Evolutionary conservation across 2,797 vertebrate species (phyloP).

Genomic region (Sebastes itinus): DNA sequence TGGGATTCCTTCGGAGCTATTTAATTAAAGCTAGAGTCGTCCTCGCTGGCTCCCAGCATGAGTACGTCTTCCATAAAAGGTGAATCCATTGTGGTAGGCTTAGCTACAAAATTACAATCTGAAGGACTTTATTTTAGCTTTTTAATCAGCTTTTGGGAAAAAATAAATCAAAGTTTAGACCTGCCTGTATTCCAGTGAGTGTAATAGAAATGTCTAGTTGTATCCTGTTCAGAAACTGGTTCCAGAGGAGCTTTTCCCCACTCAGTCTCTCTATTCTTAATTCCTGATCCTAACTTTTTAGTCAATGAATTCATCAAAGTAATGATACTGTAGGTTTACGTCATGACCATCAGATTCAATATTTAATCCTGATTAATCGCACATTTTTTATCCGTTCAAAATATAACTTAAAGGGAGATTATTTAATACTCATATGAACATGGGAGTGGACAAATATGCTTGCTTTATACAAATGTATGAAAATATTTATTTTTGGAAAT

Average conservation of each 20-base stretch:
- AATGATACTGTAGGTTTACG: neutral
- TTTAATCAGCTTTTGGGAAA: no score
- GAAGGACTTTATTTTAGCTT: no score
- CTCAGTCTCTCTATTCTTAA: neutral
- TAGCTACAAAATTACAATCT: neutral
- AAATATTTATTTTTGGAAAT: no score
- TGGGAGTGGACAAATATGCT: no score
- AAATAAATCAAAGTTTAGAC: no score
- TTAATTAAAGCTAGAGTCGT: neutral
- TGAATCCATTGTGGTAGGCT: neutral
- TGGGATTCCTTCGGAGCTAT: neutral
- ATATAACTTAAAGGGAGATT: no score
- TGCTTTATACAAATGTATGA: no score
- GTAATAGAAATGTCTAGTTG: no score
- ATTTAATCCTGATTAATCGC: no score
- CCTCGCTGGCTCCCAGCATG: neutral
- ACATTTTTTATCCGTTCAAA: no score
- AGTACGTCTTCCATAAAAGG: neutral
- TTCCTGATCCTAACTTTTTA: neutral
- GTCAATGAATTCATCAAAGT: neutral
- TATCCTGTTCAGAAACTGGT: neutral
- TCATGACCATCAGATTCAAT: neutral
- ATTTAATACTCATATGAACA: no score
- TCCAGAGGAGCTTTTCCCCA: neutral
- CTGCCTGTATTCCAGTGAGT: no score